phyloP scores from a whole-genome alignment of 2,113 vertebrate genomes.

The Rousettus leschenaultii region DNA sequence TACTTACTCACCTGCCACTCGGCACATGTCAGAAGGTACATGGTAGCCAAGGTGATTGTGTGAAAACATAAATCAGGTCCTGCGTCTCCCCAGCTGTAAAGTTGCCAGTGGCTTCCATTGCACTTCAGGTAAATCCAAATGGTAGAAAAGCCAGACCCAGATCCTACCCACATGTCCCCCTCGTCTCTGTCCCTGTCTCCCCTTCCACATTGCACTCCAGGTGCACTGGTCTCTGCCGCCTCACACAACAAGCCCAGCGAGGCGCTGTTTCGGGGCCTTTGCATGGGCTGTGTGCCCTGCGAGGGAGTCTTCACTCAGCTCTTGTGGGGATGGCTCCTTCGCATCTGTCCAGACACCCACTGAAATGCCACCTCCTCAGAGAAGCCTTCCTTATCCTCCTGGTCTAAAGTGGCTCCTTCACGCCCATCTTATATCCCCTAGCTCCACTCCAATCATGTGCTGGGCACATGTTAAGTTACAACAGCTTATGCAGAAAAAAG shows the following conservation, averaged over 20 bases:
- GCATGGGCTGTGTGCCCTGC: neutral
- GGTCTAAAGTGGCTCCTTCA: neutral
- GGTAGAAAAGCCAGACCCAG: neutral
- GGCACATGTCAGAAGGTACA: neutral
- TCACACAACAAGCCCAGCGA: neutral
- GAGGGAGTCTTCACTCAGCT: neutral
- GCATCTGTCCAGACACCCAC: neutral
- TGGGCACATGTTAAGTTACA: neutral
- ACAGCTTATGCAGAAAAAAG: neutral
- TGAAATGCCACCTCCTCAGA: neutral
- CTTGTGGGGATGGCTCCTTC: neutral
- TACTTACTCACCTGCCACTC: neutral
- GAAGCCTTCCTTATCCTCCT: neutral
- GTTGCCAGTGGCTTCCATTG: neutral
- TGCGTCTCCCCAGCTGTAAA: neutral
- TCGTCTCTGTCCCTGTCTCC: accelerated
- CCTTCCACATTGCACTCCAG: neutral
- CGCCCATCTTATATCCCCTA: neutral
- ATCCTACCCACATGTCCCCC: neutral
- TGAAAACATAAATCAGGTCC: neutral
- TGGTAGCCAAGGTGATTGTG: neutral
- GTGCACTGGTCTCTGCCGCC: neutral
- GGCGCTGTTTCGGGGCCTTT: neutral
- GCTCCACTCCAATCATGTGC: neutral
- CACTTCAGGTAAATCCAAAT: neutral